These are phyloP conservation scores for Knipowitschia caucasica DNA, from an alignment of 2,797 vertebrate species.

Conservation along the genomic window DNA sequence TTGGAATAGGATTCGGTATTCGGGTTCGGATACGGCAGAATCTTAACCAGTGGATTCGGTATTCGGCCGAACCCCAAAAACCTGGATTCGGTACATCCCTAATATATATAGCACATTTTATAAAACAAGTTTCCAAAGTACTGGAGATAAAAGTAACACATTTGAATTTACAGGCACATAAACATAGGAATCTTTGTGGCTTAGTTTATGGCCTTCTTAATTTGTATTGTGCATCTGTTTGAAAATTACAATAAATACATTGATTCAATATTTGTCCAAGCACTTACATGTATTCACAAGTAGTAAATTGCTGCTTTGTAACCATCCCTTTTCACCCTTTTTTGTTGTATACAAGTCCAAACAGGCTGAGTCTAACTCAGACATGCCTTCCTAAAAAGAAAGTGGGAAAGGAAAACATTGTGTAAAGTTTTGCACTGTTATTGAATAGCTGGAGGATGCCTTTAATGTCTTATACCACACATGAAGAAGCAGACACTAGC, in stretches of 20 bases:
- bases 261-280: not conserved
- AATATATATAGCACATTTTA: too few relatives aligned
- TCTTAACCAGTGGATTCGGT: too few relatives aligned
- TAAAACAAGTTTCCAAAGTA: too few relatives aligned
- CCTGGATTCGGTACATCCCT: too few relatives aligned
- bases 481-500: slow-evolving; percentile 6
- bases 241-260: not conserved
- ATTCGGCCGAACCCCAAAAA: too few relatives aligned
- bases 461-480: slow-evolving; percentile 22
- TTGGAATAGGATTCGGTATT: too few relatives aligned
- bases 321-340: slow-evolving; percentile 20
- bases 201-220: too few relatives aligned
- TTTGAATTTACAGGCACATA: too few relatives aligned
- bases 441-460: slow-evolving; percentile 29
- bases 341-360: slow-evolving; percentile 35
- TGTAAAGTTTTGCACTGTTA: slow-evolving; percentile 30
- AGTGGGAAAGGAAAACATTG: slow-evolving; percentile 30
- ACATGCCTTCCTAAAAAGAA: slow-evolving; percentile 43
- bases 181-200: too few relatives aligned
- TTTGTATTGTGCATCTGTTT: too few relatives aligned
- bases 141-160: too few relatives aligned
- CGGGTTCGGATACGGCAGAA: too few relatives aligned
- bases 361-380: slow-evolving; percentile 51
- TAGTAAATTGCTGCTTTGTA: slow-evolving; percentile 30
- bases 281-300: slow-evolving; percentile 4